A percentile compares a stretch with the other conserved stretches of the same genome.
phyloP scores from a whole-genome alignment of 2,888 invertebrate genomes.

The Phengaris arion region DNA sequence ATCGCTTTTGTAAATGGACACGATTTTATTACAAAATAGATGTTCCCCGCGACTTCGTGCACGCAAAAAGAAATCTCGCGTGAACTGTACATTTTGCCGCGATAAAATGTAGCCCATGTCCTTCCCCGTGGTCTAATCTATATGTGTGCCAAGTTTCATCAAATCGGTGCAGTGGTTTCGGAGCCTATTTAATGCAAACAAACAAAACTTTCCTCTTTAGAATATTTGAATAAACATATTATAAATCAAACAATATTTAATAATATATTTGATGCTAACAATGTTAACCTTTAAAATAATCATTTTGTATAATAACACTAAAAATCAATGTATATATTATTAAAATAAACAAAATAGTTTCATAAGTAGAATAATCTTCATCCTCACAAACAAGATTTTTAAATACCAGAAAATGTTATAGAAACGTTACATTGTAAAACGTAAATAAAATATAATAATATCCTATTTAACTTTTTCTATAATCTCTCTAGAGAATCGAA shows the following conservation, averaged over 20 bases:
- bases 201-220: too few relatives aligned
- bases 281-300: neutral
- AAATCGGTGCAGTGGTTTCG: too few relatives aligned
- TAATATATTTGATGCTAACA: neutral
- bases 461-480: neutral
- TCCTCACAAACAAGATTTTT: neutral
- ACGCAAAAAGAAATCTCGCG: too few relatives aligned
- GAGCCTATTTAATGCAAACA: too few relatives aligned
- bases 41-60: too few relatives aligned
- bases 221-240: neutral
- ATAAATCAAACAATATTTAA: neutral
- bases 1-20: slow-evolving; percentile 18
- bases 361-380: neutral
- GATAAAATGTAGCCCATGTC: too few relatives aligned
- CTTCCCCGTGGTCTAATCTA: too few relatives aligned
- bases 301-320: neutral
- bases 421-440: neutral
- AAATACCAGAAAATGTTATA: neutral
- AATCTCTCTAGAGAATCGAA: neutral
- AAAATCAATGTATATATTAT: neutral
- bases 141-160: too few relatives aligned
- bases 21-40: neutral
- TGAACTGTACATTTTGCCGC: too few relatives aligned
- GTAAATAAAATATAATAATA: neutral
- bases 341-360: neutral